Percentiles rank a stretch among this genome's conserved stretches.
Conservation (phyloP, 1,140 invertebrate species). For the Spodoptera litura region DNA sequence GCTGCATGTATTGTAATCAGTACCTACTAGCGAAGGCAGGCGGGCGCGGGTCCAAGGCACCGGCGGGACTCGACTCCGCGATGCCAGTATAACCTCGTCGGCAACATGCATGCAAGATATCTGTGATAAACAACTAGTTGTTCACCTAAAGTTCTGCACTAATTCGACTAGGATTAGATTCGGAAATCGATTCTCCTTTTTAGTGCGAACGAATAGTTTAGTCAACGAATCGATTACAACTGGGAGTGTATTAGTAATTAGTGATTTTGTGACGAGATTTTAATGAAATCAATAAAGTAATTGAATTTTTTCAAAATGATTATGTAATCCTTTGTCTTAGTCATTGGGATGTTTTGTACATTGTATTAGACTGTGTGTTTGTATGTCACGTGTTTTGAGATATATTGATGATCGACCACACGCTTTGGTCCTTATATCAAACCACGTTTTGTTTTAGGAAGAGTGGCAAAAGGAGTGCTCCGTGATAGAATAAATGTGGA, state of each 20-base stretch:
- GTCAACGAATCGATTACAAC: slow-evolving; percentile 14
- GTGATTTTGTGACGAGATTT: slow-evolving; percentile 74
- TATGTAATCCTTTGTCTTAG: slow-evolving; percentile 68
- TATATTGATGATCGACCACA: too few relatives aligned
- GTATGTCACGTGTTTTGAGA: slow-evolving; percentile 21
- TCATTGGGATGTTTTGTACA: slow-evolving; percentile 66
- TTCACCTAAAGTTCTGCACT: slow-evolving; percentile 1
- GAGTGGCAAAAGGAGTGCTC: too few relatives aligned
- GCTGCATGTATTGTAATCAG: neutral
- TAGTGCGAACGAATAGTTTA: slow-evolving; percentile 6
- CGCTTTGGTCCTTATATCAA: too few relatives aligned
- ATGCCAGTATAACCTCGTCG: neutral
- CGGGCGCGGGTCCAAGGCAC: neutral
- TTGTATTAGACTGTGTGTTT: slow-evolving; percentile 33
- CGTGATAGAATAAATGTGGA: too few relatives aligned
- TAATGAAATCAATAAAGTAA: slow-evolving; percentile 72
- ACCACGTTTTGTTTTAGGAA: too few relatives aligned
- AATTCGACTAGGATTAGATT: slow-evolving; percentile 25
- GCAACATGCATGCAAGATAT: slow-evolving; percentile 2
- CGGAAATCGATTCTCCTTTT: slow-evolving; percentile 33
- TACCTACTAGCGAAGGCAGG: neutral
- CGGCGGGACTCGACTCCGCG: neutral
- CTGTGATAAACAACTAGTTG: slow-evolving; percentile 28
- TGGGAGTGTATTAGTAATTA: slow-evolving; percentile 18
- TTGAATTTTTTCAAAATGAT: slow-evolving; percentile 71